Base-by-base conservation (phyloP, 2,888 invertebrate species). In the Microplitis deprimator region DNA sequence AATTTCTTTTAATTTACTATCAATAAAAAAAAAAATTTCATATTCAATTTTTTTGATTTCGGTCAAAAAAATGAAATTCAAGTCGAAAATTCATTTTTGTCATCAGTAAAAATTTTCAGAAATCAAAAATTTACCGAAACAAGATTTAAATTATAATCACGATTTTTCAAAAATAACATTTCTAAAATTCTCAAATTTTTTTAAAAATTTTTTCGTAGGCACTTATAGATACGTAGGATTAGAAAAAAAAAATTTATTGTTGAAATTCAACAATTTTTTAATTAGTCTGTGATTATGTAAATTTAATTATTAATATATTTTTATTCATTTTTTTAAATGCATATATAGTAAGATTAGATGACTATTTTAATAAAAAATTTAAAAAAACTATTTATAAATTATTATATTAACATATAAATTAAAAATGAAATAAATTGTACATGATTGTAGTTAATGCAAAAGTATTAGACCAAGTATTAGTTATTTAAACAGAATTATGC, bases 401-500 rank as follows among this genome's bases (percentile, higher is more conserved):
- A 59, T 13, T 59, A 13, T 59, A 59, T 6, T 59, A 59, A 59
- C 1, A 29, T 29, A 13, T 10, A 59, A 4, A 59, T 59, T 7
- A 59, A 6, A 10, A 59, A 59, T 59, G 10, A 5, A n/a, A n/a
- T 13, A 59, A 16, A 62, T 62, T 62, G 20, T 62, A 62, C 20
- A 17, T 5, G 62, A 62, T 10, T 50, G 62, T 62, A 17, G 62
- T 62, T 62, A n/a, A 62, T 0, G 13, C n/a, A 62, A 62, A 62
- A 62, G 62, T 62, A 62, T 62, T 62, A 62, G 62, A 62, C n/a
- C 10, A 62, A 62, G 62, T 62, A 62, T 62, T 62, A 62, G 20
- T 79, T 68, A 74, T 40, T 70, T 70, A 70, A 77, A 60, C 40
- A 40, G 71, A 72, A 75, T 61, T 74, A 75, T 76, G 69, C 67